Conservation (phyloP, 2,888 invertebrate species). For the Bruchidius siliquastri region DNA sequence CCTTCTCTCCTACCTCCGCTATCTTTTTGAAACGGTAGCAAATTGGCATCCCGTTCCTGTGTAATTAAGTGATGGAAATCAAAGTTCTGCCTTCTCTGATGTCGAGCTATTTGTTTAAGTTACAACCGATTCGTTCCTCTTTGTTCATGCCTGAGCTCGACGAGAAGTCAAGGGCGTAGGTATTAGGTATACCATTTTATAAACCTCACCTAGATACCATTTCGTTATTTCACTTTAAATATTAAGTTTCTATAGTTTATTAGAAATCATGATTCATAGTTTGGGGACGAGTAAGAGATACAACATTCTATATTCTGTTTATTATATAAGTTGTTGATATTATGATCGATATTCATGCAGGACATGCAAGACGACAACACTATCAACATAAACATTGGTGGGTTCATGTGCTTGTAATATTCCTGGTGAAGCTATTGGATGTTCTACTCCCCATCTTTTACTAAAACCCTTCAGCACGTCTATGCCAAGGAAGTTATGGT, state of each 20-base stretch:
- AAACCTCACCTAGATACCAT: too few relatives aligned
- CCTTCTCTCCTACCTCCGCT: conserved; percentile 13
- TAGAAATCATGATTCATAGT: background rate
- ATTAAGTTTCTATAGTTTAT: background rate
- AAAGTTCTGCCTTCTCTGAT: conserved; percentile 45
- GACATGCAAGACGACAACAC: too few relatives aligned
- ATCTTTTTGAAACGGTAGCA: conserved; percentile 33
- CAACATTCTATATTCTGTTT: too few relatives aligned
- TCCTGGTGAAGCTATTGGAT: background rate
- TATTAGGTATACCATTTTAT: background rate
- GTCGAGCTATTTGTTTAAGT: conserved; percentile 44
- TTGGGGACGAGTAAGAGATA: background rate
- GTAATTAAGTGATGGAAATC: conserved; percentile 50
- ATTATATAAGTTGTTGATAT: too few relatives aligned
- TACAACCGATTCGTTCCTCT: conserved; percentile 24
- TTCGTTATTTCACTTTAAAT: background rate
- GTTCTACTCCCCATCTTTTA: background rate
- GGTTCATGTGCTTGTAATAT: background rate
- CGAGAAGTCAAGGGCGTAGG: background rate
- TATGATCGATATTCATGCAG: too few relatives aligned
- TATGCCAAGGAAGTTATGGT: background rate
- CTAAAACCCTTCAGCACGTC: background rate
- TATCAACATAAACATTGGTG: background rate
- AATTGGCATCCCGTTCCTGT: conserved; percentile 40
- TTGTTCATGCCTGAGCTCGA: background rate